phyloP scores from a whole-genome alignment of 2,797 vertebrate species.

The Bovichtus variegatus region DNA sequence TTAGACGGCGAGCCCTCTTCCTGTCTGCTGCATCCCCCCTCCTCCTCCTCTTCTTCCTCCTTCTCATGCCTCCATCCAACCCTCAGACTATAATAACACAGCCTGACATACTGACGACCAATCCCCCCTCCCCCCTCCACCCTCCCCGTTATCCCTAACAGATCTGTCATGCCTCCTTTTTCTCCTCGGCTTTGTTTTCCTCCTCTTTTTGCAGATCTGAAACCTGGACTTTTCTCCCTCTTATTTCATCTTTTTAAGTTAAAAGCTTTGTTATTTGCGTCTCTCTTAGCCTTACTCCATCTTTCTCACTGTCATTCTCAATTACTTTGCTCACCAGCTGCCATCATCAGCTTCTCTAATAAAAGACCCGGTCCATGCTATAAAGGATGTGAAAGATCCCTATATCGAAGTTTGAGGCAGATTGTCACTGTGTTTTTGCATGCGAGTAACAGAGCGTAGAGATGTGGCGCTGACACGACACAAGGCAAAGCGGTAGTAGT shows the following conservation, averaged over 20 bases:
- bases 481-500: constrained; percentile 45
- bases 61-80: constrained; percentile 71
- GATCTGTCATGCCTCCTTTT: constrained; percentile 70
- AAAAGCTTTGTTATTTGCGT: constrained; percentile 63
- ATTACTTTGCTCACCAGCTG: constrained; percentile 32
- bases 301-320: constrained; percentile 34
- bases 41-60: constrained; percentile 51
- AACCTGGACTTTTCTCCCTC: constrained; percentile 40
- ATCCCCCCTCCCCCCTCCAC: background rate
- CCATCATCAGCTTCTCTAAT: constrained; percentile 30
- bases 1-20: constrained; percentile 84
- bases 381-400: constrained; percentile 9
- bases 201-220: constrained; percentile 41
- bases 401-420: constrained; percentile 13
- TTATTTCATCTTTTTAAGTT: constrained; percentile 43
- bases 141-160: constrained; percentile 63
- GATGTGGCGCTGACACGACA: constrained; percentile 52
- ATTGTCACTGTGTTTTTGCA: constrained; percentile 29
- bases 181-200: constrained; percentile 37
- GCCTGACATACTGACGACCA: constrained; percentile 71
- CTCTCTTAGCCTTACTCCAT: constrained; percentile 23
- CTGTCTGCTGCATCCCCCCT: constrained; percentile 74
- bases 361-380: background rate
- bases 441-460: background rate
- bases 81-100: constrained; percentile 79